These are phyloP conservation scores for Pharmacophagus antenor DNA, from an alignment of 2,888 invertebrate genomes.

Conservation along the genomic window DNA sequence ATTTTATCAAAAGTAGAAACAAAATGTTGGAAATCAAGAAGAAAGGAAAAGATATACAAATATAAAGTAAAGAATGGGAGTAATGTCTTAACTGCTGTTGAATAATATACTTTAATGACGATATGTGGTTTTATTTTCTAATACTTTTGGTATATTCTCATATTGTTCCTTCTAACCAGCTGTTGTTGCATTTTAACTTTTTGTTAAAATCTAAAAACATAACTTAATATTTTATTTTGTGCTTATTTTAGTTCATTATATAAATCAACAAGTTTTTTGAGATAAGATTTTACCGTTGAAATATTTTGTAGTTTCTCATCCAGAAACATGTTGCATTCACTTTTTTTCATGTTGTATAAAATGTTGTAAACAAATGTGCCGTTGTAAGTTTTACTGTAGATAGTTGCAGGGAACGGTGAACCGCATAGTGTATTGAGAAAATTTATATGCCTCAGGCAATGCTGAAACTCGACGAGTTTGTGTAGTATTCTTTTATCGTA, in stretches of 20 bases:
- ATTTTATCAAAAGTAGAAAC: slow-evolving; percentile 74
- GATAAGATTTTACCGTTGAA: slow-evolving; percentile 26
- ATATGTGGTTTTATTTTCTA: neutral
- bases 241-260: slow-evolving; percentile 20
- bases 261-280: slow-evolving; percentile 21
- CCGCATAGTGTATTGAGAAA: slow-evolving; percentile 33
- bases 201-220: neutral
- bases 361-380: slow-evolving; percentile 32
- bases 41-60: slow-evolving; percentile 75
- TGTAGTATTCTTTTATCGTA: slow-evolving; percentile 16
- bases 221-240: neutral
- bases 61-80: slow-evolving; percentile 65
- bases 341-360: slow-evolving; percentile 11
- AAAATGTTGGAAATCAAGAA: slow-evolving; percentile 75
- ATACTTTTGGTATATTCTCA: neutral
- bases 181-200: neutral
- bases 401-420: slow-evolving; percentile 17
- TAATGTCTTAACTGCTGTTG: slow-evolving; percentile 46
- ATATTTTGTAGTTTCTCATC: slow-evolving; percentile 18
- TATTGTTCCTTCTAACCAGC: no score
- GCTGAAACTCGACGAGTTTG: slow-evolving; percentile 31
- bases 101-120: slow-evolving; percentile 27
- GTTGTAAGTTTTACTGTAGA: slow-evolving; percentile 29
- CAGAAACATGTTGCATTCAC: slow-evolving; percentile 15
- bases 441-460: slow-evolving; percentile 30